A percentile compares a stretch with the other conserved stretches of the same genome.
Evolutionary conservation across 2,888 invertebrate genomes (phyloP).

Genomic region (Periphyllus acericola): DNA sequence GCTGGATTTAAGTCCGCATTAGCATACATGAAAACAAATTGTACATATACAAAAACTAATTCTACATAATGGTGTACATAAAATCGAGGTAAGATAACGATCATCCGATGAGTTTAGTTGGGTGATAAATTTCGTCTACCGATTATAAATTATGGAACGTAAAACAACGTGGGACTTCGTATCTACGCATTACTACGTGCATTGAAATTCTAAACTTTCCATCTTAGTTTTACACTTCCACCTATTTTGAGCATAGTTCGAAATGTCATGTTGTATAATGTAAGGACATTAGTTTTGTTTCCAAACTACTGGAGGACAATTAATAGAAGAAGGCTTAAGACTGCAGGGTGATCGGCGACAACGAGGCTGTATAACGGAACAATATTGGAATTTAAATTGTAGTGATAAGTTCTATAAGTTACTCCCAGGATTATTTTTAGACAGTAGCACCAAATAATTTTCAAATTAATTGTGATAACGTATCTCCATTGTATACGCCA

Average conservation of each 20-base stretch:
- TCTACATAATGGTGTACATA: not conserved
- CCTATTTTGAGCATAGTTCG: constrained; percentile 1
- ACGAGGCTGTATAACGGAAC: not conserved
- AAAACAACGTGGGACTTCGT: constrained; percentile 23
- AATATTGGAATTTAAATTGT: not conserved
- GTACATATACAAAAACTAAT: not conserved
- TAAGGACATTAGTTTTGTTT: constrained; percentile 46
- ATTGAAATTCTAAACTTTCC: constrained; percentile 7
- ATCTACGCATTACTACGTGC: not conserved
- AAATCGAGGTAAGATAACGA: constrained; percentile 13
- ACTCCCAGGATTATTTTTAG: not conserved
- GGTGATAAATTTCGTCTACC: constrained; percentile 21
- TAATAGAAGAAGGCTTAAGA: not conserved
- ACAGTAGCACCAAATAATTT: not conserved
- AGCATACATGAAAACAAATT: not conserved
- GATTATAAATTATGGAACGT: constrained; percentile 12
- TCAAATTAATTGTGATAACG: not conserved
- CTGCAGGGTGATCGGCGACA: not conserved
- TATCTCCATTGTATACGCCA: not conserved
- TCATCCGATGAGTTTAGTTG: constrained; percentile 2
- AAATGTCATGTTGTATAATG: not conserved
- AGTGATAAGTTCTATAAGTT: not conserved
- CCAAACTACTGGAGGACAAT: not conserved
- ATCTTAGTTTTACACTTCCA: not conserved
- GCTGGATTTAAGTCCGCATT: not conserved